A percentile compares a stretch with the other conserved stretches of the same genome.
These are phyloP conservation scores for Mirounga angustirostris DNA, from an alignment of 2,113 vertebrate species.

Conservation along the genomic window DNA sequence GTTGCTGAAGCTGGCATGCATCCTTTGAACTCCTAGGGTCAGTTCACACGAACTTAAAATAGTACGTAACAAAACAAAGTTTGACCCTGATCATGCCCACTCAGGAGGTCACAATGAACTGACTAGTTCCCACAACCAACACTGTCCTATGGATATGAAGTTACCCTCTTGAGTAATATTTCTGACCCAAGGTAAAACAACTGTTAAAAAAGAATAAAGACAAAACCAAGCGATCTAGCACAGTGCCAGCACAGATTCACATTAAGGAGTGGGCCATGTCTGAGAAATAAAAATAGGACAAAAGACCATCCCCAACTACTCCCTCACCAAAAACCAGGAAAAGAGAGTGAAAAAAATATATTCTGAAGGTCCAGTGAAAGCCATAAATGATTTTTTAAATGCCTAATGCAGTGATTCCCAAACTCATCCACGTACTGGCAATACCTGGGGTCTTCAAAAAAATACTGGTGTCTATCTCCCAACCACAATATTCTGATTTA, in stretches of 20 bases:
- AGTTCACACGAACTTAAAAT: slow-evolving; percentile 69
- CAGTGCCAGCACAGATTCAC: neutral
- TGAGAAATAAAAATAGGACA: neutral
- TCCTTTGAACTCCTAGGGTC: slow-evolving; percentile 61
- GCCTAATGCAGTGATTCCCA: neutral
- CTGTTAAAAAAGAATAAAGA: neutral
- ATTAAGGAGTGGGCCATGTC: neutral
- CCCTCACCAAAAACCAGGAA: neutral
- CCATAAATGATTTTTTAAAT: neutral
- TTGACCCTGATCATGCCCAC: neutral
- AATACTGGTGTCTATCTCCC: neutral
- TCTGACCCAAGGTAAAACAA: neutral
- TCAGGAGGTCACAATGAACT: slow-evolving; percentile 20
- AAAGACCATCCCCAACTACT: neutral
- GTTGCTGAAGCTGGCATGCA: slow-evolving; percentile 49
- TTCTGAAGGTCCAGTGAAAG: neutral
- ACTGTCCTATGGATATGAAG: neutral
- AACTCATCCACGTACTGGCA: neutral
- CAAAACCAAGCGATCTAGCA: neutral
- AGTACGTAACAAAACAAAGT: slow-evolving; percentile 27
- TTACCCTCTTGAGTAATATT: neutral
- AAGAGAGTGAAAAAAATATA: neutral
- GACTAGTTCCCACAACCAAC: slow-evolving; percentile 50
- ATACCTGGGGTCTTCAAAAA: neutral
- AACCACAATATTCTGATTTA: neutral